Base-by-base conservation (phyloP, 2,888 invertebrate genomes). In the Cheilosia grossa region DNA sequence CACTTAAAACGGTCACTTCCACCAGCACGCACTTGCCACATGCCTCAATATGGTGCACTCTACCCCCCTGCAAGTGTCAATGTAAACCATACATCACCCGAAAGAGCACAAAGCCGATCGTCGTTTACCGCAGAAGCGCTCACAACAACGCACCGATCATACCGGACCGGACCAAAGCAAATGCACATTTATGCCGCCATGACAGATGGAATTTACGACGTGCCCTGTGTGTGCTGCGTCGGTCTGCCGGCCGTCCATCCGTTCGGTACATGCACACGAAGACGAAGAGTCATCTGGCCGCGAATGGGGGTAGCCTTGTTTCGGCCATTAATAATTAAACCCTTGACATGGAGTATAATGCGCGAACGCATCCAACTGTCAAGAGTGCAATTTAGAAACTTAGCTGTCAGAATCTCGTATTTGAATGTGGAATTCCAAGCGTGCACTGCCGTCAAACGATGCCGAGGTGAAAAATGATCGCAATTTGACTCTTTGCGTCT, bases 391-490 rank as follows among this genome's bases (percentile, higher is more conserved):
- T 78, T 70, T 58, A 83, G 69, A 70, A 83, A 74, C 64, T 64
- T n/a, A 63, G 27, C 79, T 72, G 72, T 72, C 77, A 82, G 69
- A 83, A 79, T 59, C 17, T 44, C 63, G 59, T 44, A 77, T 82
- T 77, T 77, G 59, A 77, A 58, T 82, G 61, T 64, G 49, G 66
- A 72, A 77, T 75, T 59, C 44, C 61, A 54, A 56, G 44, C 69
- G 64, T 54, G 63, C 66, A 67, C 44, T 61, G 61, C 51, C 81
- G 77, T 85, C 85, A 85, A 85, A 82, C 77, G 61, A 77, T 15
- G 80, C 85, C 85, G 85, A 79, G 67, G 66, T 85, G 85, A 85
- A 85, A 80, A 85, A 85, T 85, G 85, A 85, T 75, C 63, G n/a
- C 75, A 77, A 85, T 47, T 77, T 77, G 75, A 77, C 74, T 61